phyloP scores from a whole-genome alignment of 2,888 invertebrate species.

The Drosophila borealis region DNA sequence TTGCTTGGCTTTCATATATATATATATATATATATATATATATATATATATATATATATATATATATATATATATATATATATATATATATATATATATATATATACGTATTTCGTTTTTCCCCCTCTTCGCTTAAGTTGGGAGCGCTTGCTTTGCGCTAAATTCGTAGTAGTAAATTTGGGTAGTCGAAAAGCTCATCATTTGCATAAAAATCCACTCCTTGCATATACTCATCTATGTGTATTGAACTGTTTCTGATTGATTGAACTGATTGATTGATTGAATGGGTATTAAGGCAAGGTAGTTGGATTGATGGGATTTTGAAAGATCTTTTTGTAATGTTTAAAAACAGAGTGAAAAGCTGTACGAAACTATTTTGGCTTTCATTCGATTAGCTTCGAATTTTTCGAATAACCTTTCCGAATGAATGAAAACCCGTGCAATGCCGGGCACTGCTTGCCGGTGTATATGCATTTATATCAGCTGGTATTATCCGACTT shows the following conservation, averaged over 20 bases:
- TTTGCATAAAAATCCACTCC: not conserved
- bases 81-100: too few relatives aligned
- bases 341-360: too few relatives aligned
- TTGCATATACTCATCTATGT: not conserved
- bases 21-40: not conserved
- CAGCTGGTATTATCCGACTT: too few relatives aligned
- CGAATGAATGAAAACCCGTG: too few relatives aligned
- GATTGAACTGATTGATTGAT: not conserved
- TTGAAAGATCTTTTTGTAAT: too few relatives aligned
- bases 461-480: too few relatives aligned
- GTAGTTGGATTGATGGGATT: too few relatives aligned
- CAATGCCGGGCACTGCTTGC: too few relatives aligned
- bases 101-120: not conserved
- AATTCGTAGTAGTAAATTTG: constrained; percentile 3
- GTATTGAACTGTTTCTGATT: not conserved
- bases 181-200: constrained; percentile 7
- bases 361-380: too few relatives aligned
- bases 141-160: not conserved
- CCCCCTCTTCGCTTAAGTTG: not conserved
- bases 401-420: too few relatives aligned
- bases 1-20: constrained; percentile 1
- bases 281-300: not conserved
- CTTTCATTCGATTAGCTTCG: too few relatives aligned
- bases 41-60: not conserved
- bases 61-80: too few relatives aligned